These are phyloP conservation scores for Polypterus senegalus DNA, from an alignment of 2,113 vertebrate species.

Conservation along the genomic window DNA sequence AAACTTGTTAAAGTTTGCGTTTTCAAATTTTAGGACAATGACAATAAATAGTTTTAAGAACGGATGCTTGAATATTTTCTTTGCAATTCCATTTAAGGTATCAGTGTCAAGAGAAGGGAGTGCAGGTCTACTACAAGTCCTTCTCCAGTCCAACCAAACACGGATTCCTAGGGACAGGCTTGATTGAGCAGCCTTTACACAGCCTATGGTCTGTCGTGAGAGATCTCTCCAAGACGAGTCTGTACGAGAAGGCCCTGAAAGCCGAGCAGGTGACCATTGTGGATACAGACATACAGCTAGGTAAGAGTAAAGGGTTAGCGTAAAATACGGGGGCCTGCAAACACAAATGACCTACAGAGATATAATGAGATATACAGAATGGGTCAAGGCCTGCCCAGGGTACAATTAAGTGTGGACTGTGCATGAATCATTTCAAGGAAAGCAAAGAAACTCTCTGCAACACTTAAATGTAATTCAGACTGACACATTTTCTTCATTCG, in stretches of 20 bases:
- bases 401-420: no score
- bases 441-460: no score
- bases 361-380: neutral
- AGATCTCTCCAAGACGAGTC: conserved; percentile 65
- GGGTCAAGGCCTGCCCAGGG: no score
- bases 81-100: conserved; percentile 41
- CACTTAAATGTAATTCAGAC: no score
- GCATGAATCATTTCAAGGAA: no score
- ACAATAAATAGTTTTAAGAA: neutral
- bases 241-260: conserved; percentile 68
- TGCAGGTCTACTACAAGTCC: conserved; percentile 71
- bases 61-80: no score
- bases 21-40: neutral
- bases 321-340: neutral
- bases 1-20: neutral
- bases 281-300: conserved; percentile 73
- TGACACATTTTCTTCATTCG: no score
- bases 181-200: conserved; percentile 62
- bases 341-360: neutral
- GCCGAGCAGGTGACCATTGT: conserved; percentile 69
- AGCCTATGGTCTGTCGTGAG: conserved; percentile 66
- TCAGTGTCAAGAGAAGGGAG: conserved; percentile 68
- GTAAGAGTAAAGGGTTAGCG: conserved; percentile 39
- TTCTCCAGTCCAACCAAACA: conserved; percentile 68
- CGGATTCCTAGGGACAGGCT: conserved; percentile 70